Conservation (phyloP, 2,113 vertebrate genomes). For the Heteronetta atricapilla region DNA sequence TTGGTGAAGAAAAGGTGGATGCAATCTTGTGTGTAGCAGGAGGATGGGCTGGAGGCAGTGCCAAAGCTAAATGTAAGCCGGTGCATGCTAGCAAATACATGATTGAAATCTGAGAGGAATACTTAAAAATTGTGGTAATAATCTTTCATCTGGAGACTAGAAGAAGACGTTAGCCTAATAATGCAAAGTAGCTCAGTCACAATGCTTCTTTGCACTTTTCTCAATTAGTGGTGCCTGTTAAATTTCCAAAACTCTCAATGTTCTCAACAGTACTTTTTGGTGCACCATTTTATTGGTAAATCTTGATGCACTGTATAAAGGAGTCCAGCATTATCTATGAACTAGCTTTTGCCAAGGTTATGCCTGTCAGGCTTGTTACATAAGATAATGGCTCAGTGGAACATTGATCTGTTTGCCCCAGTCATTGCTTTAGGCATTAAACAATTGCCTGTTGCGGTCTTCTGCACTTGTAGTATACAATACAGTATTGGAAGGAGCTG, state of each 20-base stretch:
- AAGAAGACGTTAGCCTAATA: neutral
- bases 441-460: neutral
- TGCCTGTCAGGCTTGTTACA: accelerated
- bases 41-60: conserved; percentile 95
- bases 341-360: neutral
- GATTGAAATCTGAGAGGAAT: neutral
- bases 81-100: accelerated
- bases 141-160: neutral
- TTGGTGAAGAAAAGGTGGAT: conserved; percentile 91
- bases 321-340: neutral
- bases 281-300: neutral
- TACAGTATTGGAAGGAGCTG: neutral
- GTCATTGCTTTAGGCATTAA: neutral
- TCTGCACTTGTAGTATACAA: neutral
- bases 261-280: neutral
- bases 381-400: neutral
- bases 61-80: conserved; percentile 89
- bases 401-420: neutral
- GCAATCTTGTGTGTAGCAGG: conserved; percentile 94
- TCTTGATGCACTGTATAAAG: neutral
- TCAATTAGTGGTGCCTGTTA: neutral
- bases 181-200: neutral
- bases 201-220: neutral
- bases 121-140: neutral
- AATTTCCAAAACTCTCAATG: neutral